Base-by-base conservation (phyloP, 2,888 invertebrate species). In the Watsonalla binaria region DNA sequence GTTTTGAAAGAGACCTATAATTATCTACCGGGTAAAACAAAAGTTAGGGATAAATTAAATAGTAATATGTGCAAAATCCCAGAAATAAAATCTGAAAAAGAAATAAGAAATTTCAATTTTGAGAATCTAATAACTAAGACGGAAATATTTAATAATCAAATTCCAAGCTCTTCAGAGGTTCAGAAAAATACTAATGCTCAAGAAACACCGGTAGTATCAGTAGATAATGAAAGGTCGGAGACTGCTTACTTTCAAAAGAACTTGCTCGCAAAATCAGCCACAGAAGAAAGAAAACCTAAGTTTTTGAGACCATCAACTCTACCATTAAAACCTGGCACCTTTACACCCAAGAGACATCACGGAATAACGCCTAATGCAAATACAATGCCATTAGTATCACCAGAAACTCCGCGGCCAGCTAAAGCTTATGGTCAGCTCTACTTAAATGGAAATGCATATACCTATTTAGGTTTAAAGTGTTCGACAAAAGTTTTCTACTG, bases 401-500 rank as follows among this genome's bases (percentile, higher is more conserved):
- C 98, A 0, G 97, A 98, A 83, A 98, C 97, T 0, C 97, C 97
- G 8, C 91, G 97, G 13, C 96, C 97, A 0, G 95, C 96, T 46
- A 97, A 97, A 79, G 95, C 96, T 37, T 97, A 96, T 75, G 96
- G 96, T 47, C 97, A 98, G 80, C 92, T 97, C 56, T 96, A 96
- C 83, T 90, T 97, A 57, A 97, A 97, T 77, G 97, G 97, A 42
- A 96, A 97, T 76, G 97, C 97, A 46, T 98, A 97, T 80, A 97
- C 97, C 48, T 97, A 97, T 83, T 87, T 98, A 70, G 97, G 97
- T 0, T 90, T 98, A 55, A 98, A 98, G 84, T 96, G 96, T 80
- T 97, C 97, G 24, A 97, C 97, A 0, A 94, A 96, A 78, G 94
- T 96, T 56, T 97, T 97, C 69, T 99, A 97, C 82, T 98, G 98